A percentile compares a stretch with the other conserved stretches of the same genome.
phyloP scores from a whole-genome alignment of 35 echinoderm and acorn worm species.

The Nesometra sesokonis region DNA sequence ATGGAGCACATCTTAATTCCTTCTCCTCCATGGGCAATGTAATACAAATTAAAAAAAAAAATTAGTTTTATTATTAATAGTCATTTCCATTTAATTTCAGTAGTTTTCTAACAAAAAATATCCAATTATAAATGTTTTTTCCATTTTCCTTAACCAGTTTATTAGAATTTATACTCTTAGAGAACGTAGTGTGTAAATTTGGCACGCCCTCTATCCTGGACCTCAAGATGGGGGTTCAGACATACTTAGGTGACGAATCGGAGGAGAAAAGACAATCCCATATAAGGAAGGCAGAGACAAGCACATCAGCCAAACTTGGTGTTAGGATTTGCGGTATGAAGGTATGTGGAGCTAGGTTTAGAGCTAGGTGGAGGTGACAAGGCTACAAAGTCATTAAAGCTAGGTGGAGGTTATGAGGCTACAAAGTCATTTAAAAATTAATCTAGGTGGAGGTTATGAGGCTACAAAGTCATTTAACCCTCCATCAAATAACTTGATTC shows the following conservation, averaged over 20 bases:
- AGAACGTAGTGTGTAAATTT: constrained; percentile 70
- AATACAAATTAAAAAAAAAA: neutral
- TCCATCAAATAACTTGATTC: too few species aligned
- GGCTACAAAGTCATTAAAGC: too few species aligned
- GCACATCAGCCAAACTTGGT: constrained; percentile 66
- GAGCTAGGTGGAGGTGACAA: too few species aligned
- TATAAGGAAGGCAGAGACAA: constrained; percentile 46
- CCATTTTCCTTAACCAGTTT: constrained; percentile 37
- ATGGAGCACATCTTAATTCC: too few species aligned
- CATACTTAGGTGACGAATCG: constrained; percentile 52
- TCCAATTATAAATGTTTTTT: too few species aligned
- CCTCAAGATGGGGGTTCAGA: constrained; percentile 64
- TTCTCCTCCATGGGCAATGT: too few species aligned
- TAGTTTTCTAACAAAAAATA: too few species aligned
- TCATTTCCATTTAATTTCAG: neutral
- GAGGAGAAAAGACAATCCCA: constrained; percentile 60
- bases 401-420: too few species aligned
- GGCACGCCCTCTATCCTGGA: constrained; percentile 70
- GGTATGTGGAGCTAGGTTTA: constrained; percentile 30
- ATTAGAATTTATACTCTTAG: constrained; percentile 86
- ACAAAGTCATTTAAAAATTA: too few species aligned
- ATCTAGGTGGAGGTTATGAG: too few species aligned
- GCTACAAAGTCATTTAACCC: too few species aligned
- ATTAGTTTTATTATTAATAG: neutral
- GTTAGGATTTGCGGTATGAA: constrained; percentile 82